Conservation (phyloP, 2,113 vertebrate species). For the Anoura caudifer region DNA sequence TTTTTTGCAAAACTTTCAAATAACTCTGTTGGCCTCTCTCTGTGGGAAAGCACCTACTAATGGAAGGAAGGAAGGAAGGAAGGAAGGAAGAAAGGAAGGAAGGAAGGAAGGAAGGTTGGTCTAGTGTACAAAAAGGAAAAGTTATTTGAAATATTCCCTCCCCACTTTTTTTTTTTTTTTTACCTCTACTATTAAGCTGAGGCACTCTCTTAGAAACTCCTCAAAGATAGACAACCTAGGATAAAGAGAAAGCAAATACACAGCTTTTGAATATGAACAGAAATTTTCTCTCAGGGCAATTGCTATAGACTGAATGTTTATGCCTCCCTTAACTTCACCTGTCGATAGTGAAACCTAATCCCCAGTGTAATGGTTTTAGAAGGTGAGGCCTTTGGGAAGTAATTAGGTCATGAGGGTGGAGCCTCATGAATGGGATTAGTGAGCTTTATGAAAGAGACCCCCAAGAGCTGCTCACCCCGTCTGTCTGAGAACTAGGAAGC, state of each 20-base stretch:
- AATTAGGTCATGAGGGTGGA: too few relatives aligned
- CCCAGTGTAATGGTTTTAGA: too few relatives aligned
- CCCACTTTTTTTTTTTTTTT: not conserved
- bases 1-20: not conserved
- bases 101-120: not conserved
- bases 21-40: not conserved
- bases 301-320: too few relatives aligned
- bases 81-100: not conserved
- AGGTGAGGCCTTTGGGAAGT: too few relatives aligned
- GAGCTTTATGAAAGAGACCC: too few relatives aligned
- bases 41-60: not conserved
- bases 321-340: too few relatives aligned
- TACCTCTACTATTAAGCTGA: not conserved
- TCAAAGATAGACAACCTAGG: not conserved
- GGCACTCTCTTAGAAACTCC: not conserved
- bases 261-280: not conserved
- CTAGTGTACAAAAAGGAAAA: not conserved
- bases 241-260: not conserved
- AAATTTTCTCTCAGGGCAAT: not conserved
- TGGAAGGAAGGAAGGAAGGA: not conserved
- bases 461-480: too few relatives aligned
- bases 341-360: too few relatives aligned
- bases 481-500: too few relatives aligned
- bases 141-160: not conserved
- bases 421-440: too few relatives aligned